Evolutionary conservation across 2,797 vertebrate genomes (phyloP), one percentile per base, ranked within the genome.

Genomic region (Cheracebus regulus): DNA sequence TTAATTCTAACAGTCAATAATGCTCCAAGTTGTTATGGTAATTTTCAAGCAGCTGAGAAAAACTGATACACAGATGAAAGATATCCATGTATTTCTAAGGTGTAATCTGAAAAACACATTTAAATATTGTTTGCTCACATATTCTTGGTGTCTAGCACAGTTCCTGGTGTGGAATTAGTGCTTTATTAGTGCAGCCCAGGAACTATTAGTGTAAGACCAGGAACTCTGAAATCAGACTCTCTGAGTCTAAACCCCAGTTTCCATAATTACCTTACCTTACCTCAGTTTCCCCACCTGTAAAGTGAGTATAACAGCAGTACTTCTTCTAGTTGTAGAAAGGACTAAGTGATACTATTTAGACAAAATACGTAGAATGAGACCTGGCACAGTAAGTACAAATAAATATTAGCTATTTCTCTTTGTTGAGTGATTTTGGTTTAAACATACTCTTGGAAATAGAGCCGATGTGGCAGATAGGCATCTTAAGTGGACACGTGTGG

Each of bases 1-100:
- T 92, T 92, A 80, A 90, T 82, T 93, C 44, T 87, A n/a, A 92
- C 41, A 57, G 13, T 93, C 81, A 73, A 46, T 85, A 86, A 81
- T 84, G 76, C 81, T 93, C 55, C 46, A 76, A 24, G 92, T 81
- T 93, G 88, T 94, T 88, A 90, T 22, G 33, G 81, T 91, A 94
- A 84, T 61, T 58, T 92, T 50, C 52, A 58, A 84, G 72, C 48
- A 95, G 85, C 64, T 78, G 78, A 93, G 84, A 58, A 95, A 88
- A 96, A 50, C 67, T 41, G 55, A 84, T 75, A 70, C 41, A 57
- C 7, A 76, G 78, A 78, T 84, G 28, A 81, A 57, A 88, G 91
- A 50, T 30, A 88, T 4, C 52, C 78, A 79, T 39, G 41, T 17
- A 58, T 48, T 46, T 61, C 4, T 72, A 81, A 90, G 88, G 64